Evolutionary conservation across 2,797 vertebrate genomes (phyloP).

Genomic region (Tamandua tetradactyla): DNA sequence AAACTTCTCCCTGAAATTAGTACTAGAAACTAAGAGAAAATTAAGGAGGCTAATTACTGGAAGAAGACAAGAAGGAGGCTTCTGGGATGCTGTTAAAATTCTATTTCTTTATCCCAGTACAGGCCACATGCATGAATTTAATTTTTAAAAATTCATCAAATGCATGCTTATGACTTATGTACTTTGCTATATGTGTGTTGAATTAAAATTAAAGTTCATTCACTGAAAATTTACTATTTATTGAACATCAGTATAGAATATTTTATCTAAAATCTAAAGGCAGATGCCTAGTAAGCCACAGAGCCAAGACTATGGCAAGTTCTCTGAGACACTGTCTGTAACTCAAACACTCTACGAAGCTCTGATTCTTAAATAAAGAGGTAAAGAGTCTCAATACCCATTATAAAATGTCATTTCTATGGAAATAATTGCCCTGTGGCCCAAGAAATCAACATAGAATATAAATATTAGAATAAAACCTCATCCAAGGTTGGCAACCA

Average conservation of each 20-base stretch:
- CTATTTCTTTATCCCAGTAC: neutral
- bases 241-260: neutral
- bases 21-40: neutral
- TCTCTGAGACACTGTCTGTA: neutral
- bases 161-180: neutral
- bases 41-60: neutral
- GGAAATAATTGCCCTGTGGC: neutral
- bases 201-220: neutral
- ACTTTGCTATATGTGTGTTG: neutral
- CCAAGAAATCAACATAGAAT: slow-evolving; percentile 41
- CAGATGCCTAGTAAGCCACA: neutral
- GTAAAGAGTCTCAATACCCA: neutral
- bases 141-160: neutral
- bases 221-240: neutral
- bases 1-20: neutral
- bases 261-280: neutral
- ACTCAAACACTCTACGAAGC: no score
- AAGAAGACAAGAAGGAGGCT: neutral
- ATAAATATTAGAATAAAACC: slow-evolving; percentile 15
- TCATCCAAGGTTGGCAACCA: neutral
- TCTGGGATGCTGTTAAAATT: neutral
- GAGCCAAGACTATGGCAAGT: neutral
- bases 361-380: no score
- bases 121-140: neutral
- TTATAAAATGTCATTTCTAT: neutral